A percentile compares a stretch with the other conserved stretches of the same genome.
These are phyloP conservation scores for Ricordea florida DNA, from an alignment of 92 coral and sea anemone species.

Conservation along the genomic window DNA sequence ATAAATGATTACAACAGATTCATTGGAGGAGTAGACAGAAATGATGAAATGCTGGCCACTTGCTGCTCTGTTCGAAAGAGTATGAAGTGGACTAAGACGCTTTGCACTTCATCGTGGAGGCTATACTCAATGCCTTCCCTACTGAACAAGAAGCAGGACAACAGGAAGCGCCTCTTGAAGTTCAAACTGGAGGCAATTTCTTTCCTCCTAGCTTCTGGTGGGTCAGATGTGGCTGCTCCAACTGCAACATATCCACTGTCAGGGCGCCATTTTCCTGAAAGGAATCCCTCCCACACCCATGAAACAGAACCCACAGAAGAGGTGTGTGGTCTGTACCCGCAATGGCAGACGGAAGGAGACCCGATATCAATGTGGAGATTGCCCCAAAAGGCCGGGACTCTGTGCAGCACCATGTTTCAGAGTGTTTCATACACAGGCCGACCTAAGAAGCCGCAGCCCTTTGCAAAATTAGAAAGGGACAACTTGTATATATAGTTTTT, in stretches of 20 bases:
- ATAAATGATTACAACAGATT: too few relatives aligned
- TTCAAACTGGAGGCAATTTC: not conserved
- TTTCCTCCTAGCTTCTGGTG: not conserved
- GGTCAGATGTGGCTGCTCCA: not conserved
- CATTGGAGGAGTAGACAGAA: too few relatives aligned
- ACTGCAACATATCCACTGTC: not conserved
- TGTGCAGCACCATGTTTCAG: slow-evolving; percentile 24
- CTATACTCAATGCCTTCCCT: not conserved
- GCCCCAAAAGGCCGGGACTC: slow-evolving; percentile 15
- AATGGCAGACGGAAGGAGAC: slow-evolving; percentile 1
- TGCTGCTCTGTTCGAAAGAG: too few relatives aligned
- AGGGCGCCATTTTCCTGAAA: not conserved
- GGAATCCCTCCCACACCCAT: slow-evolving; percentile 6
- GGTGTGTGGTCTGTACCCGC: slow-evolving; percentile 12
- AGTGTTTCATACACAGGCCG: slow-evolving; percentile 6
- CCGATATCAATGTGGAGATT: slow-evolving; percentile 30
- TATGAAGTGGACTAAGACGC: not conserved
- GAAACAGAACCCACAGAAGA: slow-evolving; percentile 33
- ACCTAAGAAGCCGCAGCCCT: not conserved
- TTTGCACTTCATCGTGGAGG: not conserved
- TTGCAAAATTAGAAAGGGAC: not conserved
- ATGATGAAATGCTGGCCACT: too few relatives aligned
- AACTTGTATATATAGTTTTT: not conserved
- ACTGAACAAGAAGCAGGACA: not conserved
- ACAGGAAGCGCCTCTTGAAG: not conserved